These are phyloP conservation scores for Tinamus major DNA, from an alignment of 2,797 vertebrate genomes.

Conservation along the genomic window DNA sequence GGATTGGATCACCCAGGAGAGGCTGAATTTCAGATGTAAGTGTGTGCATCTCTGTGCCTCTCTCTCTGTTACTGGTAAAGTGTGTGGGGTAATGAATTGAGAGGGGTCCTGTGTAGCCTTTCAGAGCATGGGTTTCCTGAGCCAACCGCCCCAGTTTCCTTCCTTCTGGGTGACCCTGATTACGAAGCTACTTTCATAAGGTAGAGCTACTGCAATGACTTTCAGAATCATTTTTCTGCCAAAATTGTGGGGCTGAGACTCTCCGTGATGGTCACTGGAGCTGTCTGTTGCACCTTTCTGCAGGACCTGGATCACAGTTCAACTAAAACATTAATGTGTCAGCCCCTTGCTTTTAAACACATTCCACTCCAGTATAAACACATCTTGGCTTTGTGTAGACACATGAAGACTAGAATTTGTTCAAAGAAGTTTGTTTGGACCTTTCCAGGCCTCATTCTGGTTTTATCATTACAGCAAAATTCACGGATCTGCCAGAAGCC, in stretches of 20 bases:
- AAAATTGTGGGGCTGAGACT: neutral
- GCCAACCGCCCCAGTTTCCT: neutral
- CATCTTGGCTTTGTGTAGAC: neutral
- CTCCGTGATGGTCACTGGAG: neutral
- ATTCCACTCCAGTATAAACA: neutral
- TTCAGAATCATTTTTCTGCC: neutral
- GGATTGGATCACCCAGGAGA: neutral
- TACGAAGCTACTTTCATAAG: neutral
- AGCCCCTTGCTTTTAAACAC: neutral
- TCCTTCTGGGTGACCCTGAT: neutral
- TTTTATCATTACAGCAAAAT: neutral
- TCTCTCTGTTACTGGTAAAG: neutral
- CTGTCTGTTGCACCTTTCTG: neutral
- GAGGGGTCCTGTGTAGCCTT: neutral
- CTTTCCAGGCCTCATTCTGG: slow-evolving; percentile 75
- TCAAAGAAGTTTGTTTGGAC: slow-evolving; percentile 48
- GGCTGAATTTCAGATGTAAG: neutral
- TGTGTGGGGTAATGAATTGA: neutral
- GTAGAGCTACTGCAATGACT: neutral
- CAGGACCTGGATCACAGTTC: neutral
- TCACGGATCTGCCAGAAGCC: neutral
- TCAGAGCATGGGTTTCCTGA: neutral
- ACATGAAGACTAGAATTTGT: neutral
- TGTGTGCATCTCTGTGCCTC: neutral
- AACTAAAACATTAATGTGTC: neutral